Evolutionary conservation across 2,888 invertebrate species (phyloP), one percentile per base, ranked within the genome.

Genomic region (Cephonodes hylas): DNA sequence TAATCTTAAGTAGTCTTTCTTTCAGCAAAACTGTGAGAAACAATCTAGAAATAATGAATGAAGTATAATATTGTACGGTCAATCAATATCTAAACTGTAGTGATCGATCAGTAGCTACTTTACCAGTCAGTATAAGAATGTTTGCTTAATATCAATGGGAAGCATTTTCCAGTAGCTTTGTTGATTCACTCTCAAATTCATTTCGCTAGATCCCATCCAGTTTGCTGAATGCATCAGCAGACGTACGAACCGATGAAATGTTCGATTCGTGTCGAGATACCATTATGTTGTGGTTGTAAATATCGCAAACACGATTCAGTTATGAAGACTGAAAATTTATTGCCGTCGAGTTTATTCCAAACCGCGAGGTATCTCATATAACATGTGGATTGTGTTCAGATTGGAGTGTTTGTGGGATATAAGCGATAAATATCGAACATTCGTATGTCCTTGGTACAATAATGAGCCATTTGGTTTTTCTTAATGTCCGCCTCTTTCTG

Each of bases 351-450:
- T 53, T 7, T 25, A 53, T 53, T 53, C 48, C 27, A 53, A 53
- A 53, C 48, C 48, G 48, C 48, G 48, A 53, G 25, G 7, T 53
- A 27, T 53, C 27, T 53, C 48, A 15, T 27, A 27, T 53, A 53
- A 15, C 27, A 25, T 53, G 15, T 18, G 27, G 48, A 53, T 53
- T 53, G 27, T 53, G 18, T 53, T 53, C 48, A 15, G 15, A 53
- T 27, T 27, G 27, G 15, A 48, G 48, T 53, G 27, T 53, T 53
- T 53, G 27, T 15, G 48, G 48, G 15, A 8, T 53, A 25, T 53
- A 8, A 8, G 27, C 48, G 27, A 48, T 48, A 27, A 46, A 46
- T 48, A 48, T 48, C 48, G 18, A 25, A 8, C 48, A 53, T 10
- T 10, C 48, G 27, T 53, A 53, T 15, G 27, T 53, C 48, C 48